phyloP scores from a whole-genome alignment of 2,113 vertebrate species.

The Trochalopteron elliotii region DNA sequence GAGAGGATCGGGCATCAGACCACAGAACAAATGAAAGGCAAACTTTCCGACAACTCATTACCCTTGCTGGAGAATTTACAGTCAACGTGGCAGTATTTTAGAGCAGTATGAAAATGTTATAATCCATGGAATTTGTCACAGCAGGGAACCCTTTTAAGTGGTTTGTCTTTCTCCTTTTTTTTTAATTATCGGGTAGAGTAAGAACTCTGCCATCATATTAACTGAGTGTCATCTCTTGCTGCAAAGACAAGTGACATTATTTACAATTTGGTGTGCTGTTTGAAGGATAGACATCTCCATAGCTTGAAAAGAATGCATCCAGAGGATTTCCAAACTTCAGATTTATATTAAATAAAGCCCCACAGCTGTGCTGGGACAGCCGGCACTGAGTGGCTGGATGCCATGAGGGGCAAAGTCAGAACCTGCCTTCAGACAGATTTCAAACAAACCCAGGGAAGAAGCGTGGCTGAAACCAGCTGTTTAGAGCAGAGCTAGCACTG shows the following conservation, averaged over 20 bases:
- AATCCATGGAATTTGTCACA: conserved; percentile 37
- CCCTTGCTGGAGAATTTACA: conserved; percentile 13
- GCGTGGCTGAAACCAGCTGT: not conserved
- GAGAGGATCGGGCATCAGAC: not conserved
- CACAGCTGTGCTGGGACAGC: not conserved
- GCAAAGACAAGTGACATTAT: not conserved
- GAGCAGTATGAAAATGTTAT: not conserved
- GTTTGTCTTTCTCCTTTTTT: not conserved
- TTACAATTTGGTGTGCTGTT: not conserved
- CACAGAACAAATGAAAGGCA: not conserved
- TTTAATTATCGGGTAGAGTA: not conserved
- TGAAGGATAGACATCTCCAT: not conserved
- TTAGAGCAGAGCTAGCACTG: not conserved
- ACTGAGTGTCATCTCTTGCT: not conserved
- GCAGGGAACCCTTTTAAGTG: not conserved
- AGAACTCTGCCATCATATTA: conserved; percentile 32
- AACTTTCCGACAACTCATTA: not conserved
- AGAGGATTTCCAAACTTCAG: not conserved
- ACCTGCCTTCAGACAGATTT: not conserved
- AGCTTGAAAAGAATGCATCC: not conserved
- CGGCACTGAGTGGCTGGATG: accelerated
- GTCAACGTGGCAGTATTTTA: not conserved
- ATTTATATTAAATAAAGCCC: not conserved
- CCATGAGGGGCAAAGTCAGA: not conserved
- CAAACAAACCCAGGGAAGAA: not conserved